These are phyloP conservation scores for Chrysomallon squamiferum DNA, from an alignment of 1,140 invertebrate species.

Conservation along the genomic window DNA sequence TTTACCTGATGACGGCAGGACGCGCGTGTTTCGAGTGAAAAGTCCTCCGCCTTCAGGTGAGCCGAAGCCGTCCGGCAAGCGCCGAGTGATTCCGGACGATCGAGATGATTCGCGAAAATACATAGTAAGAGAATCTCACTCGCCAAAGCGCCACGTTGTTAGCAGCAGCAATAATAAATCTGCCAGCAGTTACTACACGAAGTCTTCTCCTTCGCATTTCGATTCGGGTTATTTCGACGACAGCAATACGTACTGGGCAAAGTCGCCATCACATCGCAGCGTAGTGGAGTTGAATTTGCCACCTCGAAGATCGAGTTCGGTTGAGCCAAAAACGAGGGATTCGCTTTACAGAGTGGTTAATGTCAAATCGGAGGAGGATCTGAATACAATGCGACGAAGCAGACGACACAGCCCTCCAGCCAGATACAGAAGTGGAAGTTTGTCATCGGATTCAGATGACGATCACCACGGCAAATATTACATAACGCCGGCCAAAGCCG, in stretches of 20 bases:
- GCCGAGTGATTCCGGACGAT: not conserved
- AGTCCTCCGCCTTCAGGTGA: not conserved
- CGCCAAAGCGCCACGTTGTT: no score
- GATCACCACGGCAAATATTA: not conserved
- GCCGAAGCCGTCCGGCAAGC: not conserved
- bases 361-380: slow-evolving; percentile 10
- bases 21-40: not conserved
- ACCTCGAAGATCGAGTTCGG: not conserved
- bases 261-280: not conserved
- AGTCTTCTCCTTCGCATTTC: not conserved
- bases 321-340: not conserved
- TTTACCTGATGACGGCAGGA: not conserved
- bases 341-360: slow-evolving; percentile 17
- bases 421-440: not conserved
- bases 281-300: not conserved
- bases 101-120: no score
- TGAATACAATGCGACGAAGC: not conserved
- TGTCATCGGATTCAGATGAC: not conserved
- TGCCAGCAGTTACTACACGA: not conserved
- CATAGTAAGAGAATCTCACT: no score
- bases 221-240: slow-evolving; percentile 6
- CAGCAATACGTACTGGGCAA: not conserved
- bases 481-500: not conserved
- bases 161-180: not conserved
- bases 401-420: not conserved